A percentile compares a stretch with the other conserved stretches of the same genome.
Conservation (phyloP, 2,797 vertebrate genomes). For the Perodicticus potto region DNA sequence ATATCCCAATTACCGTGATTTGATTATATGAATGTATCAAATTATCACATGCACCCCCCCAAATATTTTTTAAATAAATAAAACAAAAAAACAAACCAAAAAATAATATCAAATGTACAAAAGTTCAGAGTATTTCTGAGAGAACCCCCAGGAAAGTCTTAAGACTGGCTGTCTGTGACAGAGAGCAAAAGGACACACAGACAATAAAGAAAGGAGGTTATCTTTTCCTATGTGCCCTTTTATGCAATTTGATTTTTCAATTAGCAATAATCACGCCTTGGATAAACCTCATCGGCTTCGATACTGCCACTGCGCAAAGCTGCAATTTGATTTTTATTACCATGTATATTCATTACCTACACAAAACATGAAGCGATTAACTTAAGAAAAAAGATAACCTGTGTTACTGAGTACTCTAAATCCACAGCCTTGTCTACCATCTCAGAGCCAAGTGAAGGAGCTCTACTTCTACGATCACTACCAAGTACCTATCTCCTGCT, state of each 20-base stretch:
- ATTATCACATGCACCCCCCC: not conserved
- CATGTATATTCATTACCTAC: not conserved
- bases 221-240: not conserved
- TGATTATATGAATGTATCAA: not conserved
- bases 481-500: rapidly evolving
- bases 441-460: not conserved
- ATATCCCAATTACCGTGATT: not conserved
- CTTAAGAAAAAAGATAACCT: not conserved
- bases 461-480: rapidly evolving
- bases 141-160: not conserved
- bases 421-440: rapidly evolving
- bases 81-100: not conserved
- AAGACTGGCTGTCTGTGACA: not conserved
- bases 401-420: not conserved
- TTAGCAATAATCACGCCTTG: too few relatives aligned
- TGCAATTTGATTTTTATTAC: not conserved
- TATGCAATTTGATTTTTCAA: too few relatives aligned
- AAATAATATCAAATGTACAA: not conserved
- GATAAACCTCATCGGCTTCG: too few relatives aligned
- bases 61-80: not conserved
- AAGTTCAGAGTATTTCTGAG: not conserved
- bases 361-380: not conserved
- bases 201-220: rapidly evolving
- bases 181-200: not conserved
- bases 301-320: too few relatives aligned